Conservation (phyloP, 1,140 invertebrate species). For the Halotydeus destructor region DNA sequence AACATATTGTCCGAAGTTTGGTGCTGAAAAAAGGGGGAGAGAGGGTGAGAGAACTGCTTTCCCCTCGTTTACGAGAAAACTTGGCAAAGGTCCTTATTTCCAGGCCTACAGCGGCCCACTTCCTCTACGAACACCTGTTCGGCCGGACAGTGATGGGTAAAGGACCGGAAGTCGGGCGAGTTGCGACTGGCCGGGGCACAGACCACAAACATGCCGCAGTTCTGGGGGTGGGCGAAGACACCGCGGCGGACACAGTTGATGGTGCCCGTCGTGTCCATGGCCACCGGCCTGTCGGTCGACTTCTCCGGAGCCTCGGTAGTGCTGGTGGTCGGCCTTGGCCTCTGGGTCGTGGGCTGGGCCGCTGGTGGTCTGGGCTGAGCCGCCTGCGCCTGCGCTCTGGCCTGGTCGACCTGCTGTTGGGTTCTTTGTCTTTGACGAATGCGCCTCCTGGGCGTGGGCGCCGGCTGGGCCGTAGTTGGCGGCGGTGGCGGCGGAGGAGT, state of each 20-base stretch:
- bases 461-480: constrained; percentile 7
- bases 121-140: constrained; percentile 16
- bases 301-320: constrained; percentile 7
- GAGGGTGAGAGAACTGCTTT: too few relatives aligned
- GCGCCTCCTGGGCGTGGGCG: not conserved
- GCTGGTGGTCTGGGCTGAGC: constrained; percentile 5
- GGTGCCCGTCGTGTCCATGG: constrained; percentile 10
- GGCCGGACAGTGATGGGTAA: constrained; percentile 19
- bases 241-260: constrained; percentile 18
- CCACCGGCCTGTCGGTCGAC: constrained; percentile 13
- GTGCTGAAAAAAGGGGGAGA: too few relatives aligned
- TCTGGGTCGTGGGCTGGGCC: constrained; percentile 5
- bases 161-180: constrained; percentile 13
- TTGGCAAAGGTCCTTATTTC: constrained; percentile 12
- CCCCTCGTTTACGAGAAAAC: constrained; percentile 3
- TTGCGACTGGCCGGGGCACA: constrained; percentile 16
- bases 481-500: too few relatives aligned
- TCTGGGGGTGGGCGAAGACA: constrained; percentile 19
- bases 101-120: constrained; percentile 12
- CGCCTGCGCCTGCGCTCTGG: not conserved
- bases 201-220: constrained; percentile 20
- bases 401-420: constrained; percentile 4
- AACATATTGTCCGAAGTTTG: too few relatives aligned
- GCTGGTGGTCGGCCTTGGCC: not conserved
- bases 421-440: not conserved